These are phyloP conservation scores for Corvus cornix DNA, from an alignment of 2,113 vertebrate genomes.

Conservation along the genomic window DNA sequence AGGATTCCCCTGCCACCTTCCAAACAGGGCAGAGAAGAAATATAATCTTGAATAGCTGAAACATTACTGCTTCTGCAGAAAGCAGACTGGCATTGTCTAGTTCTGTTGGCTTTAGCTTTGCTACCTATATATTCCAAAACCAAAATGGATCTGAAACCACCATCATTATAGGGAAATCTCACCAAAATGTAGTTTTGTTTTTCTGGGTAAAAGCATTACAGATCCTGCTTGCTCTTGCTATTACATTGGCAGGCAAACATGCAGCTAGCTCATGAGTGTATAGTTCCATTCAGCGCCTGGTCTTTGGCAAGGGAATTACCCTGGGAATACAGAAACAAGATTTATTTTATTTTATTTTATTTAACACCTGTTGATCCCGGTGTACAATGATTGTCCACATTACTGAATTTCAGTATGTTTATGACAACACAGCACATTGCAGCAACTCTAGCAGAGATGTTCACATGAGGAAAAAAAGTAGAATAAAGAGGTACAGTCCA, in stretches of 20 bases:
- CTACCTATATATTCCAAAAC: background rate
- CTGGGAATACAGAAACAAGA: background rate
- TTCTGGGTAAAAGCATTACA: background rate
- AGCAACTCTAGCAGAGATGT: background rate
- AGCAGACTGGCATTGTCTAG: background rate
- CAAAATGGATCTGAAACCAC: background rate
- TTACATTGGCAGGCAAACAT: background rate
- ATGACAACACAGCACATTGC: background rate
- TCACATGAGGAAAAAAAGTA: background rate
- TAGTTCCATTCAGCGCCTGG: background rate
- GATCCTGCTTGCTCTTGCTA: background rate
- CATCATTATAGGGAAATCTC: background rate
- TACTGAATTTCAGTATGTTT: background rate
- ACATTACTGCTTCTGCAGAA: background rate
- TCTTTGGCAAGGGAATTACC: background rate
- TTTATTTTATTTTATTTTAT: background rate
- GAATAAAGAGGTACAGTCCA: background rate
- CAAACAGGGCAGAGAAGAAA: background rate
- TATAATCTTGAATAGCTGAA: background rate
- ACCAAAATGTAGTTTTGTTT: background rate
- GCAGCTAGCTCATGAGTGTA: background rate
- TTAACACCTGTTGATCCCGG: background rate
- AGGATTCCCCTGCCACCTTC: background rate
- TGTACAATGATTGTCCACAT: background rate
- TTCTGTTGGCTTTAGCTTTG: background rate